Conservation (phyloP, 2,113 vertebrate species). For the Ictidomys tridecemlineatus region DNA sequence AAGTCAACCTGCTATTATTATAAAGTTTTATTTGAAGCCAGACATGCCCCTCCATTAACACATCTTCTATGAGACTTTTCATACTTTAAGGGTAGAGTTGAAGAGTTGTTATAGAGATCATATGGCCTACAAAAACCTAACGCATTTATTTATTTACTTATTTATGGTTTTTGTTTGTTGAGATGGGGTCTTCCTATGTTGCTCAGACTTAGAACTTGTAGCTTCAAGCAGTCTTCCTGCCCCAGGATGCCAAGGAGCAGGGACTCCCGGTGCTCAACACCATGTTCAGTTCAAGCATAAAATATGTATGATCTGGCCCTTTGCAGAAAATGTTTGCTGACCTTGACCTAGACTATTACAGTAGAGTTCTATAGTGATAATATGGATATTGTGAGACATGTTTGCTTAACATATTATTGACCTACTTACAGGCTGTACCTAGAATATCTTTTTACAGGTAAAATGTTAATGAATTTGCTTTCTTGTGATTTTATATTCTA, state of each 20-base stretch:
- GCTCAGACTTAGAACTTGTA: background rate
- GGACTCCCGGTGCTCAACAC: background rate
- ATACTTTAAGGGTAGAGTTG: background rate
- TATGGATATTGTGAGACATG: background rate
- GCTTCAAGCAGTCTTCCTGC: background rate
- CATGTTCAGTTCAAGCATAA: background rate
- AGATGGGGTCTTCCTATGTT: background rate
- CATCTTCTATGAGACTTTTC: background rate
- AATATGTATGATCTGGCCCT: background rate
- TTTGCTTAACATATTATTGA: slow-evolving; percentile 19
- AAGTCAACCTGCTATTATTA: background rate
- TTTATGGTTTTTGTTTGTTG: background rate
- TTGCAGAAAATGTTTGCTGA: background rate
- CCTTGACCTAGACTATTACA: background rate
- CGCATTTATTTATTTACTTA: background rate
- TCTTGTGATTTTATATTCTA: background rate
- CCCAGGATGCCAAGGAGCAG: background rate
- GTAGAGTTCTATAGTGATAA: background rate
- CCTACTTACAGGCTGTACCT: slow-evolving; percentile 2
- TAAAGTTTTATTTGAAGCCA: background rate
- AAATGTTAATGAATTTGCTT: background rate
- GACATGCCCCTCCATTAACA: background rate
- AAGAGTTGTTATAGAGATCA: background rate
- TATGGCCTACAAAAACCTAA: background rate
- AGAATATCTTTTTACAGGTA: slow-evolving; percentile 44